Evolutionary conservation across 2,113 vertebrate species (phyloP).

Genomic region (Chelonoidis abingdonii): DNA sequence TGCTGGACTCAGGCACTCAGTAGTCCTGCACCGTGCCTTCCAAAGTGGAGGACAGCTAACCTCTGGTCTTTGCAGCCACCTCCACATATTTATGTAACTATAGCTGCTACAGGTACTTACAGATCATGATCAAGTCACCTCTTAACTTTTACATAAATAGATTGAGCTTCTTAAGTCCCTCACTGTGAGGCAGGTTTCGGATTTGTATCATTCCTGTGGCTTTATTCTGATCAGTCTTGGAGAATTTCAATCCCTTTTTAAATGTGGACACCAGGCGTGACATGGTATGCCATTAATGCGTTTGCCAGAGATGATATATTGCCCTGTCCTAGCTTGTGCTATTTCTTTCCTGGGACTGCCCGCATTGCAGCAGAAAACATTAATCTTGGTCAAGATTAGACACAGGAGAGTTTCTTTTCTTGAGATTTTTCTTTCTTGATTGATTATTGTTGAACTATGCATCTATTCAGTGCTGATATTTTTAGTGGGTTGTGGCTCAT

Average conservation of each 20-base stretch:
- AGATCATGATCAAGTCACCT: neutral
- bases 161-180: neutral
- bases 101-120: neutral
- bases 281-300: too few relatives aligned
- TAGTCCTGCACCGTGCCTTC: neutral
- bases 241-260: too few relatives aligned
- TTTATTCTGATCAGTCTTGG: too few relatives aligned
- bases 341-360: neutral
- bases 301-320: too few relatives aligned
- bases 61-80: neutral
- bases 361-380: neutral
- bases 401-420: neutral
- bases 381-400: neutral
- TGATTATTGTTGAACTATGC: neutral
- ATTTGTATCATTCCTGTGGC: too few relatives aligned
- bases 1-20: neutral
- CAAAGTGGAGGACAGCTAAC: neutral
- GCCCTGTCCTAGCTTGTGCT: neutral
- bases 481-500: neutral
- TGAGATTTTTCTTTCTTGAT: neutral
- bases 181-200: too few relatives aligned
- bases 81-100: neutral
- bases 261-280: too few relatives aligned
- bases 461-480: neutral
- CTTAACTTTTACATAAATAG: neutral